Percentiles rank a stretch among this genome's conserved stretches.
phyloP scores from a whole-genome alignment of 1,140 invertebrate species.

The Camponotus vicinus region DNA sequence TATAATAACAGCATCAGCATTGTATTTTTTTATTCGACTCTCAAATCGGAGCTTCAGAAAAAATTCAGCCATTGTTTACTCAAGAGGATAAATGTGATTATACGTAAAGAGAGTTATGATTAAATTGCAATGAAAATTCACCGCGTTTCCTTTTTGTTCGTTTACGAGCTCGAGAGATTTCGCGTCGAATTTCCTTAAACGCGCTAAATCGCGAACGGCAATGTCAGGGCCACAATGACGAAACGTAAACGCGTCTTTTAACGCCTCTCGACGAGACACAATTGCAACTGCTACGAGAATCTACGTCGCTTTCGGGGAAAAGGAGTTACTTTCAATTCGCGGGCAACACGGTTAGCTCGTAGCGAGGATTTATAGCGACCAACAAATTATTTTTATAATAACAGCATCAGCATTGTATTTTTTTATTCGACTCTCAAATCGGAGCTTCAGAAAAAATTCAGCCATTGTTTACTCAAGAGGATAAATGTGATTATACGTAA shows the following conservation, averaged over 20 bases:
- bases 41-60: conserved; percentile 28
- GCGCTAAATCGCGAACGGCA: conserved; percentile 55
- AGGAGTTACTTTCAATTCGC: conserved; percentile 52
- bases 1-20: conserved; percentile 19
- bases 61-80: not conserved
- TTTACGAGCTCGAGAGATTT: not conserved
- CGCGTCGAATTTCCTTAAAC: conserved; percentile 47
- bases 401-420: not conserved
- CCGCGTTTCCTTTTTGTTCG: not conserved
- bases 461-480: not conserved
- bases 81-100: not conserved
- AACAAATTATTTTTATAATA: conserved; percentile 34
- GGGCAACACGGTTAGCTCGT: not conserved
- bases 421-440: conserved; percentile 39
- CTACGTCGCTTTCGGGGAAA: conserved; percentile 38
- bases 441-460: conserved; percentile 15
- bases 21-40: not conserved
- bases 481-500: conserved; percentile 3
- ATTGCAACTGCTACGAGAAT: conserved; percentile 67
- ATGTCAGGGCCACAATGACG: conserved; percentile 48
- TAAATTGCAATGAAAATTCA: not conserved
- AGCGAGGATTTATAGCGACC: conserved; percentile 23
- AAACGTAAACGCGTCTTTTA: conserved; percentile 80
- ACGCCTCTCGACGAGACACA: conserved; percentile 77
- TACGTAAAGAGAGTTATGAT: not conserved